Base-by-base conservation (phyloP, 2,797 vertebrate species). In the Pterois miles region DNA sequence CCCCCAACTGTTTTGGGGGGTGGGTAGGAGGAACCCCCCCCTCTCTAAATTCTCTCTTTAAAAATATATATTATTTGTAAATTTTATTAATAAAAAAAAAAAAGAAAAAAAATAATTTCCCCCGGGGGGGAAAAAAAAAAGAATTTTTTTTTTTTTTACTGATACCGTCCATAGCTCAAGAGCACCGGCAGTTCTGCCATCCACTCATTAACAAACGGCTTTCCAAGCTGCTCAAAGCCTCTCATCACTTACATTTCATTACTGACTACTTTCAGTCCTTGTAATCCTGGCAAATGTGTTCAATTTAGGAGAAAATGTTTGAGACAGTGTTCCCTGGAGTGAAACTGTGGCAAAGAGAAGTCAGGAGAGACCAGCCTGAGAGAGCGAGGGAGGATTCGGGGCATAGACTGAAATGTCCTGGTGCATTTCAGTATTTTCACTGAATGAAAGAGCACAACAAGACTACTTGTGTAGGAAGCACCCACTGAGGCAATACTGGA, bases 261-360 rank as follows among this genome's bases (percentile, higher is more conserved):
- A 74, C n/a, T 54, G 38, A 46, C 62, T 56, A 14, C 20, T 80
- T 81, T 46, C 54, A 59, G 40, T 52, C 53, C 52, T 74, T 78
- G 54, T 70, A 77, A 81, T 81, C 69, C 65, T 60, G 71, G 43
- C 52, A 75, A 81, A 87, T 74, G 34, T 43, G 23, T 63, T 72
- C 68, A 68, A 74, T 85, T 64, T 77, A 27, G 48, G 57, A 40
- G 43, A 71, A 66, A 60, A 6, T 60, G 33, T 34, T 57, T 67
- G 54, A 84, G 69, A 33, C 10, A 6, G 23, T 73, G 56, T 65
- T 38, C 46, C 56, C 65, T 64, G 36, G 52, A 73, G 57, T 66
- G 36, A 72, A 83, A 68, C n/a, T 6, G 43, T 38, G 22, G 52
- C 62, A 66, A 38, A 43, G 25, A 53, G 67, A 60, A 70, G 54